Conservation (phyloP, 2,113 vertebrate species). For the Scartelaos histophorus region DNA sequence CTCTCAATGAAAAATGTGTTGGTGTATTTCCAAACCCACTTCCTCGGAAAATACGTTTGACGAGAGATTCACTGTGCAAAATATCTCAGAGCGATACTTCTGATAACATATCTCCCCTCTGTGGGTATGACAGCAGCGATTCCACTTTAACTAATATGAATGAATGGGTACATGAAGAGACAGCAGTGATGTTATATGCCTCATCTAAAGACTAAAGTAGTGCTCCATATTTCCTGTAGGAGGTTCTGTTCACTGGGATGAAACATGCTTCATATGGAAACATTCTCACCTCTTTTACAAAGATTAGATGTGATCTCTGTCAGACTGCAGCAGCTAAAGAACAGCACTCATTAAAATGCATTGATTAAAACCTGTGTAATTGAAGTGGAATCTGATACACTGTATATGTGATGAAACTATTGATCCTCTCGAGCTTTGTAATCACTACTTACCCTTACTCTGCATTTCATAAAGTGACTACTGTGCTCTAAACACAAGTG, state of each 20-base stretch:
- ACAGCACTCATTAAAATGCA: constrained; percentile 44
- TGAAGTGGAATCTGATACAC: constrained; percentile 19
- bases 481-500: neutral
- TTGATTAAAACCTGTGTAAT: constrained; percentile 33
- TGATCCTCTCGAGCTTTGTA: neutral
- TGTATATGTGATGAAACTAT: neutral
- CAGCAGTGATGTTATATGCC: constrained; percentile 54
- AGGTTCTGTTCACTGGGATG: constrained; percentile 55
- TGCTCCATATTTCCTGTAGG: constrained; percentile 55
- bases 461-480: neutral
- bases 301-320: constrained; percentile 59
- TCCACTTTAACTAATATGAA: constrained; percentile 64
- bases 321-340: constrained; percentile 42
- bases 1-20: constrained; percentile 40
- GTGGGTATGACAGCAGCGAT: constrained; percentile 48
- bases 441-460: neutral
- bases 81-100: constrained; percentile 54
- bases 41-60: constrained; percentile 61
- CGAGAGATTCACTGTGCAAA: constrained; percentile 47
- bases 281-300: constrained; percentile 33
- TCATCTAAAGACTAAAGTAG: constrained; percentile 60
- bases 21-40: constrained; percentile 54
- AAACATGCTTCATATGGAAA: constrained; percentile 54
- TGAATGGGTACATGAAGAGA: constrained; percentile 61
- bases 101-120: constrained; percentile 64